Evolutionary conservation across 2,888 invertebrate genomes (phyloP).

Genomic region (Heliconius aoede): DNA sequence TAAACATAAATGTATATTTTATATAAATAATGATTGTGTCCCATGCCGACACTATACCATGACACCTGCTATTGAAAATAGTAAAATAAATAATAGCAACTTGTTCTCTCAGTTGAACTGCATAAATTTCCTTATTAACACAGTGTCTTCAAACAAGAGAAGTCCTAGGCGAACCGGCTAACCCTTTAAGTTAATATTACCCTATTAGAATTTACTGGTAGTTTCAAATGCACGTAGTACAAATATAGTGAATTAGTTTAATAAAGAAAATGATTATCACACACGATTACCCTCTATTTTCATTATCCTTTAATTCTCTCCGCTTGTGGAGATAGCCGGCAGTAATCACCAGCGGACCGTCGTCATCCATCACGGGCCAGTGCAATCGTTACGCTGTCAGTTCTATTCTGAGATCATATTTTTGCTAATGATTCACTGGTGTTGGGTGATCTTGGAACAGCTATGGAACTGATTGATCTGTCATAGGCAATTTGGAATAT

Average conservation of each 20-base stretch:
- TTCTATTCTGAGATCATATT: slow-evolving; percentile 80
- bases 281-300: slow-evolving; percentile 53
- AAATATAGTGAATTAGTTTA: slow-evolving; percentile 25
- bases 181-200: not conserved
- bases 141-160: not conserved
- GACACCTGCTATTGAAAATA: not conserved
- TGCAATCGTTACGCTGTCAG: slow-evolving; percentile 81
- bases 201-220: not conserved
- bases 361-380: slow-evolving; percentile 78
- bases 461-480: slow-evolving; percentile 69
- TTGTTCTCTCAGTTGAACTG: not conserved
- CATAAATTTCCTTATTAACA: not conserved
- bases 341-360: slow-evolving; percentile 70
- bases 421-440: slow-evolving; percentile 78
- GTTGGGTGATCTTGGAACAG: slow-evolving; percentile 54
- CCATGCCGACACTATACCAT: not conserved
- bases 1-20: no score
- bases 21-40: no score
- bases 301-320: slow-evolving; percentile 59
- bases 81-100: not conserved
- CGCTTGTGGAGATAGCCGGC: slow-evolving; percentile 65
- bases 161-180: not conserved
- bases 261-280: slow-evolving; percentile 43
- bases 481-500: slow-evolving; percentile 51
- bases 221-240: not conserved